Evolutionary conservation across 2,113 vertebrate genomes (phyloP), one percentile per base, ranked within the genome.

Genomic region (Mandrillus leucophaeus): DNA sequence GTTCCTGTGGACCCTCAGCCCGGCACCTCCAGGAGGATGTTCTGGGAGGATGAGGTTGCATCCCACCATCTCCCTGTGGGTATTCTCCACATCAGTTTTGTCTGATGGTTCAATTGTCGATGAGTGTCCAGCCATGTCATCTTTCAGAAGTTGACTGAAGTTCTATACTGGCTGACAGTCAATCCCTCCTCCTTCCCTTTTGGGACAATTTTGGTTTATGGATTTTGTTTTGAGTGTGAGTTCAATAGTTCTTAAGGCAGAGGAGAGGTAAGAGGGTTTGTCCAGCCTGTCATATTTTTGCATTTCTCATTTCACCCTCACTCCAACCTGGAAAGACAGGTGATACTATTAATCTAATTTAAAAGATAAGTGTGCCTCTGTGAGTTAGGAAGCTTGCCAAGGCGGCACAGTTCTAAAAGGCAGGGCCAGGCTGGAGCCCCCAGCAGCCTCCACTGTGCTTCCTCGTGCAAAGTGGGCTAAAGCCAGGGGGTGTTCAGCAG

Each of bases 391-490:
- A 52, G 22, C 27, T 30, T 5, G 6, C 13, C 11, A 30, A 40
- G 22, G 16, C 0, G 9, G 3, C 12, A 16, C 2, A 38, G 52
- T n/a, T 61, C 16, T 35, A 8, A n/a, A 5, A 18, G 3, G 2
- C n/a, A 7, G 38, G 90, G 45, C 35, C n/a, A 17, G 43, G 8
- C 4, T 7, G 32, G 30, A 59, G 6, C 1, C 6, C 5, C 43
- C 2, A 7, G 25, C 17, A 8, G 0, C 27, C 20, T 35, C 7
- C 32, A 5, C 32, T 38, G 25, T 8, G n/a, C 22, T 32, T 81
- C 5, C 7, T 40, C 27, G 5, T 59, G 25, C 22, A 6, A 12
- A 12, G 38, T 1, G 3, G 35, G 14, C 61, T 14, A 18, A 20
- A 1, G 57, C 3, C 25, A 18, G 35, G 9, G 32, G 22, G 30